A percentile compares a stretch with the other conserved stretches of the same genome.
Evolutionary conservation across 2,113 vertebrate genomes (phyloP).

Genomic region (Petrocephalus zakoni): DNA sequence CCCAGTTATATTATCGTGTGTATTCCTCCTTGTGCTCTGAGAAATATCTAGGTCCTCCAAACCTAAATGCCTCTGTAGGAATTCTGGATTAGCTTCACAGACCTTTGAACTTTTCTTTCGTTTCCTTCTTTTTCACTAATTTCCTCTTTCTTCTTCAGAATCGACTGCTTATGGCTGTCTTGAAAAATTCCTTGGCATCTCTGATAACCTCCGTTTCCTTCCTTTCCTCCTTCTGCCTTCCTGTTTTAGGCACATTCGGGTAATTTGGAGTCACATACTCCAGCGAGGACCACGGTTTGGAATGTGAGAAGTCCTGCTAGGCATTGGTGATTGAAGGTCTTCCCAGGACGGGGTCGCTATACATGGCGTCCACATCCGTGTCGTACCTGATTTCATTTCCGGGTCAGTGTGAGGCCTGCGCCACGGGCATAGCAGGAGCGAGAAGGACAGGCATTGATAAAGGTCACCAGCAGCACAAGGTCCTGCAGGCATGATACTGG

Average conservation of each 20-base stretch:
- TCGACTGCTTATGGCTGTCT: constrained; percentile 52
- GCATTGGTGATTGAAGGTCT: constrained; percentile 50
- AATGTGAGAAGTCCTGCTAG: constrained; percentile 50
- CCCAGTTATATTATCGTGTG: not conserved
- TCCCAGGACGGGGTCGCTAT: constrained; percentile 35
- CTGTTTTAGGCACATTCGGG: constrained; percentile 48
- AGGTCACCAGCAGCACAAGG: not conserved
- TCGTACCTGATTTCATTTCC: not conserved
- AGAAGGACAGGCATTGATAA: not conserved
- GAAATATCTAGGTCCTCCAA: not conserved
- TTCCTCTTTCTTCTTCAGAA: constrained; percentile 33
- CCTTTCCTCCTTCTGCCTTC: constrained; percentile 37
- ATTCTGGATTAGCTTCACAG: not conserved
- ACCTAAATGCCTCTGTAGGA: not conserved
- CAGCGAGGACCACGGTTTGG: constrained; percentile 33
- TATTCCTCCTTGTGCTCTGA: not conserved
- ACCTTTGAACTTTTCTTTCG: constrained; percentile 26
- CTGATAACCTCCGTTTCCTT: constrained; percentile 45
- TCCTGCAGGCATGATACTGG: not conserved
- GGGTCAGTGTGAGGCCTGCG: not conserved
- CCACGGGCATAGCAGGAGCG: not conserved
- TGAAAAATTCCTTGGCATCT: constrained; percentile 51
- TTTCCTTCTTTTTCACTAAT: constrained; percentile 34
- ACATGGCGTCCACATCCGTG: constrained; percentile 43
- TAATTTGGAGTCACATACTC: constrained; percentile 39